phyloP scores from a whole-genome alignment of 2,888 invertebrate species.

The Volucella inanis region DNA sequence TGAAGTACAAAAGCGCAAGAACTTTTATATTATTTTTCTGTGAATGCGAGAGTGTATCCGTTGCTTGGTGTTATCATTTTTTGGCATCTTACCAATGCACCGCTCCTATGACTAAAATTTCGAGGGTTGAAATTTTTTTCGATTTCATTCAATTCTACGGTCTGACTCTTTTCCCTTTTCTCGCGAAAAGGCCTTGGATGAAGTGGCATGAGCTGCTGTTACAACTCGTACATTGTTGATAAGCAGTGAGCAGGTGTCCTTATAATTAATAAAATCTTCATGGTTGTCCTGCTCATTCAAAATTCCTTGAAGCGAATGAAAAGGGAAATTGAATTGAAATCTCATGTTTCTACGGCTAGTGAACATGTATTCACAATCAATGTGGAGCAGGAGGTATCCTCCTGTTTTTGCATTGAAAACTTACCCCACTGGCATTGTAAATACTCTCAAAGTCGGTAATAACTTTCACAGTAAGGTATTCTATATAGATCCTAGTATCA shows the following conservation, averaged over 20 bases:
- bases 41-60: not conserved
- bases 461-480: constrained; percentile 40
- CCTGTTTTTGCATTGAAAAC: constrained; percentile 50
- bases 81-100: constrained; percentile 60
- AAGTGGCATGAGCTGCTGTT: too few relatives aligned
- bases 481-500: not conserved
- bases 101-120: constrained; percentile 24
- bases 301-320: constrained; percentile 54
- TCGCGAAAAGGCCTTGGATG: constrained; percentile 16
- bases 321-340: constrained; percentile 54
- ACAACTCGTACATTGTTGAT: constrained; percentile 41
- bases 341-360: not conserved
- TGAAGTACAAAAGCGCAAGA: constrained; percentile 48
- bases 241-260: constrained; percentile 18
- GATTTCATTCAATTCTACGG: constrained; percentile 50
- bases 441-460: constrained; percentile 35
- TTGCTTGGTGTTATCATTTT: constrained; percentile 56
- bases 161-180: constrained; percentile 20
- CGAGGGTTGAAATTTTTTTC: constrained; percentile 8
- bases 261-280: constrained; percentile 55
- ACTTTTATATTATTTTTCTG: constrained; percentile 33
- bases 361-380: not conserved
- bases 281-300: constrained; percentile 48
- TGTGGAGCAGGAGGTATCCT: constrained; percentile 3
- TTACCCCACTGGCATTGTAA: constrained; percentile 50